A percentile compares a stretch with the other conserved stretches of the same genome.
Conservation (phyloP, 1,140 invertebrate genomes). For the Macrosteles quadrilineatus region DNA sequence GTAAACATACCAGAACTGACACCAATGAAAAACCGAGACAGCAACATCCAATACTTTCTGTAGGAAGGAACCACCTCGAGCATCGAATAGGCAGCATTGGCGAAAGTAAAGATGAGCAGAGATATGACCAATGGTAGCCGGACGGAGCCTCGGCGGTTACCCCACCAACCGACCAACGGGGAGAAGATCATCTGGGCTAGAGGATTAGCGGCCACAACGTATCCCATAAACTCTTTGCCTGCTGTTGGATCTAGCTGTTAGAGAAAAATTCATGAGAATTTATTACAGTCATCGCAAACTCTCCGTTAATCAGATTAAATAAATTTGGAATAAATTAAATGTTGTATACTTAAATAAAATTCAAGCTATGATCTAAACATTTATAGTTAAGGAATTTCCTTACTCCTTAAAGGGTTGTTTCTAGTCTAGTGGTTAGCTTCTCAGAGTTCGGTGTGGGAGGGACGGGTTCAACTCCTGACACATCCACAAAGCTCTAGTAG, state of each 20-base stretch:
- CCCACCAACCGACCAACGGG: slow-evolving; percentile 83
- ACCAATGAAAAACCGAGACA: slow-evolving; percentile 77
- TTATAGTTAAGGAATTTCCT: slow-evolving; percentile 56
- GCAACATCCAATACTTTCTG: slow-evolving; percentile 71
- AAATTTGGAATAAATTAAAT: slow-evolving; percentile 77
- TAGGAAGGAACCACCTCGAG: slow-evolving; percentile 63
- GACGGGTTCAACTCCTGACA: no score
- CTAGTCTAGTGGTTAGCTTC: no score
- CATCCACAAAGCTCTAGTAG: no score
- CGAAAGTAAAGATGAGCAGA: slow-evolving; percentile 69
- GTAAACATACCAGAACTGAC: slow-evolving; percentile 74
- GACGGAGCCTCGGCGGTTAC: slow-evolving; percentile 70
- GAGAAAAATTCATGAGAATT: no score
- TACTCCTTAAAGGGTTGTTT: slow-evolving; percentile 82
- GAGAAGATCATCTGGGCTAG: slow-evolving; percentile 84
- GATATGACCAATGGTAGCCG: slow-evolving; percentile 71
- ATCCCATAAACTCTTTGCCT: slow-evolving; percentile 80
- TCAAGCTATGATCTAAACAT: slow-evolving; percentile 72
- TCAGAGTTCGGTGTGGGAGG: no score
- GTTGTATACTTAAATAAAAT: slow-evolving; percentile 83
- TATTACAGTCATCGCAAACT: no score
- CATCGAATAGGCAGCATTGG: slow-evolving; percentile 79
- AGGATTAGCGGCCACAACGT: slow-evolving; percentile 84
- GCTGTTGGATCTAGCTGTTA: slow-evolving; percentile 73
- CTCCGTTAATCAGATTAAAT: no score